Percentiles rank a stretch among this genome's conserved stretches.
Evolutionary conservation across 2,888 invertebrate genomes (phyloP).

Genomic region (Brassicogethes aeneus): DNA sequence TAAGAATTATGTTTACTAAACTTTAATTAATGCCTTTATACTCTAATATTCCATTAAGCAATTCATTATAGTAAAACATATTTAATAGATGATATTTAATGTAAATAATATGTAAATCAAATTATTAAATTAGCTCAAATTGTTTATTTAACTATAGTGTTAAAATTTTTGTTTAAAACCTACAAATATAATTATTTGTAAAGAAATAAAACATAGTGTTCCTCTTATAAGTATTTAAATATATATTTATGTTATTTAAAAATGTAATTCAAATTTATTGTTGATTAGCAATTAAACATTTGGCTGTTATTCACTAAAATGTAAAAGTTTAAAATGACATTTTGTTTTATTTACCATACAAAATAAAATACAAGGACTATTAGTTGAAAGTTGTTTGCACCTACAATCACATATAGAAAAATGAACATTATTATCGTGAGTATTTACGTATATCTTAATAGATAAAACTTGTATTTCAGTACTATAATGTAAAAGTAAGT

Average conservation of each 20-base stretch:
- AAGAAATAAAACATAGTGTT: slow-evolving; percentile 1
- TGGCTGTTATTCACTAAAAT: slow-evolving; percentile 8
- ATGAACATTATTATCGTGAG: too few species aligned
- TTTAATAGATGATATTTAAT: background rate
- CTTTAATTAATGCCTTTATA: background rate
- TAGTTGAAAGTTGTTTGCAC: too few species aligned
- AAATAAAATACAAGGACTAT: too few species aligned
- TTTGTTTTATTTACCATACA: slow-evolving; percentile 3
- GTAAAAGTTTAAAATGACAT: slow-evolving; percentile 3
- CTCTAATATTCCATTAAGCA: background rate
- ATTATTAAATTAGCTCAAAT: background rate
- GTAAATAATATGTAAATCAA: background rate
- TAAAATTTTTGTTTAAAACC: background rate
- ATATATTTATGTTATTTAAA: slow-evolving; percentile 3
- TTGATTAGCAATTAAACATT: slow-evolving; percentile 5
- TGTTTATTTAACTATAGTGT: background rate
- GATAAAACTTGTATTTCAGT: too few species aligned
- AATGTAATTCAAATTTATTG: slow-evolving; percentile 1
- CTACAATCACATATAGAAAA: too few species aligned
- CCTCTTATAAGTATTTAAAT: background rate
- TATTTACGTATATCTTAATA: too few species aligned
- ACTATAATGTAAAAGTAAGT: too few species aligned
- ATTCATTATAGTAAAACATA: background rate
- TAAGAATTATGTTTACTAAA: background rate
- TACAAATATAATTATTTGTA: background rate